Evolutionary conservation across 2,888 invertebrate species (phyloP).

Genomic region (Mantis religiosa): DNA sequence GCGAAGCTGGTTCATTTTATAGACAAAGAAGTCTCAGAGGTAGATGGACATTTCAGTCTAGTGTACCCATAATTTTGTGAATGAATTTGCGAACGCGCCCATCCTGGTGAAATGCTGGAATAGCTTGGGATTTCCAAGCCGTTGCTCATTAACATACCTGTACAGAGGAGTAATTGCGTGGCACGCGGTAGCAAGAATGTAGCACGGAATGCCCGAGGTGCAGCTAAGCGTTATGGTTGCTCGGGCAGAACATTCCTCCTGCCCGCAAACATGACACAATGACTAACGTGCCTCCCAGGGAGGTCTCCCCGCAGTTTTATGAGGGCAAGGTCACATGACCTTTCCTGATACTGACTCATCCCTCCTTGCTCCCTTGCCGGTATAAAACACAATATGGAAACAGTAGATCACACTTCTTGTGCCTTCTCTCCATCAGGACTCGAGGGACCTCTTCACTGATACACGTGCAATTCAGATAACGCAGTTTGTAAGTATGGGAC

Average conservation of each 20-base stretch:
- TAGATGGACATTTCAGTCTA: too few relatives aligned
- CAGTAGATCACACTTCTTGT: background rate
- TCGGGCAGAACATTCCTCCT: background rate
- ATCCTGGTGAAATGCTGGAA: background rate
- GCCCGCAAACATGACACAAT: slow-evolving; percentile 1
- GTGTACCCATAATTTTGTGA: background rate
- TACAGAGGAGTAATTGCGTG: background rate
- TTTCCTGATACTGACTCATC: background rate
- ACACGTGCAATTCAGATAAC: too few relatives aligned
- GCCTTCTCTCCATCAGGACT: background rate
- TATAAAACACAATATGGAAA: background rate
- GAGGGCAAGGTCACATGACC: background rate
- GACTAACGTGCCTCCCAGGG: slow-evolving; percentile 11
- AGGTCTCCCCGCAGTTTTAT: background rate
- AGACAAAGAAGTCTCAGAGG: too few relatives aligned
- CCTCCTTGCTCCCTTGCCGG: background rate
- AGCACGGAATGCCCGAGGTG: background rate
- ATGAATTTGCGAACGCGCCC: background rate
- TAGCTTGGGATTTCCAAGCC: background rate
- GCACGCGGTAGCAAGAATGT: background rate
- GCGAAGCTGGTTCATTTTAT: too few relatives aligned
- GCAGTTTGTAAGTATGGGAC: too few relatives aligned
- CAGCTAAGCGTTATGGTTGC: background rate
- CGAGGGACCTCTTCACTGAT: background rate
- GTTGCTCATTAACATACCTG: background rate